phyloP scores from a whole-genome alignment of 2,797 vertebrate genomes.

The Triplophysa yarkandensis region DNA sequence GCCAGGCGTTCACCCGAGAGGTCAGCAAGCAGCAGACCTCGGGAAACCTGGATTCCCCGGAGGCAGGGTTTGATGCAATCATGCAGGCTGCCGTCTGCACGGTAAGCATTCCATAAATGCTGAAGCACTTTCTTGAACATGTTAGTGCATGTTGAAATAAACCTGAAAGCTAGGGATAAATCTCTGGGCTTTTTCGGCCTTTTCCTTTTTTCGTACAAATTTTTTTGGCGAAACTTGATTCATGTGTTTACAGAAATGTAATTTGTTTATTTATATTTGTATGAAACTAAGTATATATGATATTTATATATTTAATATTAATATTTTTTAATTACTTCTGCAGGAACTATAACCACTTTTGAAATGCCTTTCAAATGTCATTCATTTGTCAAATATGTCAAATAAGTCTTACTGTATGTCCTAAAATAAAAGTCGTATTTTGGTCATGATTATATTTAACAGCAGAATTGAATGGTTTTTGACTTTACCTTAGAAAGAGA shows the following conservation, averaged over 20 bases:
- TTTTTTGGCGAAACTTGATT: not conserved
- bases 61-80: constrained; percentile 96
- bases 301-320: no score
- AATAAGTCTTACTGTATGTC: not conserved
- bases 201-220: not conserved
- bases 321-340: not conserved
- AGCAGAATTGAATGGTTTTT: not conserved
- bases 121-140: not conserved
- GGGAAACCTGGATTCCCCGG: constrained; percentile 96
- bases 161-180: not conserved
- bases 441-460: not conserved
- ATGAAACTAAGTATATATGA: no score
- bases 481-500: constrained; percentile 21
- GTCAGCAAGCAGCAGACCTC: constrained; percentile 94
- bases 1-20: constrained; percentile 83
- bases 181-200: not conserved
- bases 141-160: not conserved
- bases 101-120: constrained; percentile 66
- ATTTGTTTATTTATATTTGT: no score
- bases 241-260: no score
- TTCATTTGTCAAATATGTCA: not conserved
- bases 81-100: constrained; percentile 97
- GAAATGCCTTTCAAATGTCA: not conserved
- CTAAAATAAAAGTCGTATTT: not conserved
- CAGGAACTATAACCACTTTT: not conserved